Conservation (phyloP, 1,140 invertebrate genomes). For the Apolygus lucorum region DNA sequence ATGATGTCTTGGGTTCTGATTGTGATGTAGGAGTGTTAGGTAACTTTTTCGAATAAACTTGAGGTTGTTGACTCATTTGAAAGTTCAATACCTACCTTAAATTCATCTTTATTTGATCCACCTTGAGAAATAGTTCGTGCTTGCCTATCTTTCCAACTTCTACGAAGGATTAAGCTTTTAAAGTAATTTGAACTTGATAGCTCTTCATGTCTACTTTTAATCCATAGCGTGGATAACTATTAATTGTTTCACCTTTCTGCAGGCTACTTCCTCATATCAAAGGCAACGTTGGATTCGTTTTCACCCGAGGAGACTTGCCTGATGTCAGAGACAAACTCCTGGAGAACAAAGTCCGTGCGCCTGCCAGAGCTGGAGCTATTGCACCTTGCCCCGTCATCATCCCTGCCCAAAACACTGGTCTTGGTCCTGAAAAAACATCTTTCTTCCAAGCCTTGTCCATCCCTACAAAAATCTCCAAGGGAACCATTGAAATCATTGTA, state of each 20-base stretch:
- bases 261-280: slow-evolving; percentile 53
- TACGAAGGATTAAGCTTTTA: no score
- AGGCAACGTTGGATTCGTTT: slow-evolving; percentile 63
- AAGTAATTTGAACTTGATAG: no score
- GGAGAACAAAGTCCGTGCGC: slow-evolving; percentile 55
- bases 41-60: no score
- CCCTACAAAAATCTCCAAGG: slow-evolving; percentile 64
- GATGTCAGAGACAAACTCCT: slow-evolving; percentile 52
- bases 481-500: slow-evolving; percentile 55
- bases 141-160: no score
- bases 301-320: slow-evolving; percentile 54
- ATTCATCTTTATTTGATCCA: no score
- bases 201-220: no score
- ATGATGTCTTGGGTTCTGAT: no score
- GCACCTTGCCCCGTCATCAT: slow-evolving; percentile 57
- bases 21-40: no score
- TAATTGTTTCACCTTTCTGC: slow-evolving; percentile 26
- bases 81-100: no score
- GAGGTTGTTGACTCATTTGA: no score
- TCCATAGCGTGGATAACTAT: no score
- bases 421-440: slow-evolving; percentile 65
- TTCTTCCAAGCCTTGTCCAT: slow-evolving; percentile 69
- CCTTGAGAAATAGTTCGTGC: no score
- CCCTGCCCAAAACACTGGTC: slow-evolving; percentile 57
- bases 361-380: slow-evolving; percentile 57